Base-by-base conservation (phyloP, 2,888 invertebrate genomes). In the Trissolcus brochymenae region DNA sequence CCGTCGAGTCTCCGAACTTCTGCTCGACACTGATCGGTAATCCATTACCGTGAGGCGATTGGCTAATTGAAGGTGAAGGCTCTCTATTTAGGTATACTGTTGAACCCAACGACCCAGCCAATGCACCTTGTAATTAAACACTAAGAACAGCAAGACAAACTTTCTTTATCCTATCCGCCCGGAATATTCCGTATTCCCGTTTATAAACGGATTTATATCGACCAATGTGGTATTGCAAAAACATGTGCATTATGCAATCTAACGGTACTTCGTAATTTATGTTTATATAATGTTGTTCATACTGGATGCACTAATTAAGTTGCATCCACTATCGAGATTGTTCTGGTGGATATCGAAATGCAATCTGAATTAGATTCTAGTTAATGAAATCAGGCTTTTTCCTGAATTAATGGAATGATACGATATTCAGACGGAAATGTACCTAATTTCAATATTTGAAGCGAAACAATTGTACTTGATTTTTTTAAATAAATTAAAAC, bases 21-120 rank as follows among this genome's bases (percentile, higher is more conserved):
- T 55, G 51, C 67, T 35, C 9, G 35, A 35, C 35, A 35, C 35
- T 9, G 76, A 85, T 86, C 84, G 84, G 86, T 85, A 86, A 87
- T 87, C 86, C 86, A 87, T 87, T 86, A 87, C 83, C 83, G 81
- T 82, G 82, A 86, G 82, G 84, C 85, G 83, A 87, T 87, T 87
- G 85, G 87, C 83, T 86, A 85, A 86, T 86, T 85, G 86, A 84
- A 87, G 86, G 86, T 84, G 85, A 86, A 84, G 84, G 84, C 82
- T 82, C 83, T 35, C 35, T 82, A 86, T 85, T 84, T 80, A 81
- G 85, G 84, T 83, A 83, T 82, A 80, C 76, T 60, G 80, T 71
- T 71, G 74, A 79, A 77, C 77, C 81, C 80, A 68, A 57, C 81
- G 72, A 79, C 80, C 79, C 57, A 60, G 75, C 67, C 82, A 79